phyloP scores from a whole-genome alignment of 53 echinoderm and acorn worm genomes.

The Holothuria leucospilota region DNA sequence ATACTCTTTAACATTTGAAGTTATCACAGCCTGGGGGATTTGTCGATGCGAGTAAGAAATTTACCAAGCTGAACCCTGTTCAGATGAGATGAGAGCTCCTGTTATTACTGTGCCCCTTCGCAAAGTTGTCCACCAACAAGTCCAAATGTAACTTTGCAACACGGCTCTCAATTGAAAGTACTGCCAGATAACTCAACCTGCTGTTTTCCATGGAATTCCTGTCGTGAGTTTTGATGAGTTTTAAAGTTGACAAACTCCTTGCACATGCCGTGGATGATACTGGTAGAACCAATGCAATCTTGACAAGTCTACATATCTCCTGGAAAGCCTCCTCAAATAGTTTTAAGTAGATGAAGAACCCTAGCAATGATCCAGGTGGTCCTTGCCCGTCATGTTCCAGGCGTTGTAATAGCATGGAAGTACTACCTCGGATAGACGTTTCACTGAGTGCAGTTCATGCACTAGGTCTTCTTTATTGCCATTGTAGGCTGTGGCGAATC shows the following conservation, averaged over 20 bases:
- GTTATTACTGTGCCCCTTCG: neutral
- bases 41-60: too few species aligned
- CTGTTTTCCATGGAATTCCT: conserved; percentile 31
- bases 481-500: conserved; percentile 43
- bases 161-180: conserved; percentile 31
- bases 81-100: too few species aligned
- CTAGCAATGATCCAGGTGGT: conserved; percentile 2
- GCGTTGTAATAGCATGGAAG: conserved; percentile 43
- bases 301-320: too few species aligned
- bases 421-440: too few species aligned
- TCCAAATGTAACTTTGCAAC: conserved; percentile 14
- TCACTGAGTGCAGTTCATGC: conserved; percentile 46
- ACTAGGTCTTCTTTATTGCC: conserved; percentile 40
- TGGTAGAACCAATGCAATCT: conserved; percentile 19
- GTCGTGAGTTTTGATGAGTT: conserved; percentile 16
- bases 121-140: neutral
- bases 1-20: too few species aligned
- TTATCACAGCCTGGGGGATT: too few species aligned
- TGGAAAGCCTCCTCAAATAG: too few species aligned
- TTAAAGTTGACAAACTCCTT: conserved; percentile 20
- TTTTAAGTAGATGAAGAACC: neutral
- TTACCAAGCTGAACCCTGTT: too few species aligned
- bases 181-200: conserved; percentile 16
- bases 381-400: conserved; percentile 10
- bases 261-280: conserved; percentile 1